phyloP scores from a whole-genome alignment of 2,113 vertebrate species.

The Pangasianodon gigas region DNA sequence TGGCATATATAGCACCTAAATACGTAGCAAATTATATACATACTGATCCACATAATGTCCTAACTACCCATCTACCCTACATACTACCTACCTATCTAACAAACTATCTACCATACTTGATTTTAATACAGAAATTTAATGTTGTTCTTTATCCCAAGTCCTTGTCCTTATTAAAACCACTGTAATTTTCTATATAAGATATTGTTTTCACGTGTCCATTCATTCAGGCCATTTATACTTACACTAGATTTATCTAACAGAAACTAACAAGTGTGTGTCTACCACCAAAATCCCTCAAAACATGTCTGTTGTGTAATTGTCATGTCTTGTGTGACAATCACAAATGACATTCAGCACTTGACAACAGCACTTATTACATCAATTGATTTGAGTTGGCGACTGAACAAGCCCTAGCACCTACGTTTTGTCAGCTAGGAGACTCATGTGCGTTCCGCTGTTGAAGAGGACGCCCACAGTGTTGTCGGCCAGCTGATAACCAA shows the following conservation, averaged over 20 bases:
- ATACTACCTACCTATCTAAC: background rate
- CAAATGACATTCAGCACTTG: slow-evolving; percentile 25
- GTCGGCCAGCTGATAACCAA: slow-evolving; percentile 97
- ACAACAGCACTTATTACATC: slow-evolving; percentile 23
- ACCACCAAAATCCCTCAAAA: background rate
- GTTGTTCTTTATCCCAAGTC: background rate
- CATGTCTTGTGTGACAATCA: slow-evolving; percentile 14
- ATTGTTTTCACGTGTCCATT: background rate
- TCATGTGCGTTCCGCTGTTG: slow-evolving; percentile 98
- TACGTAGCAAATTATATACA: background rate
- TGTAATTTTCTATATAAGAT: background rate
- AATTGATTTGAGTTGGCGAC: slow-evolving; percentile 23
- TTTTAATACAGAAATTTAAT: background rate
- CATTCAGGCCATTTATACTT: background rate
- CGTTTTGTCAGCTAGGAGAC: slow-evolving; percentile 95
- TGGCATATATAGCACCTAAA: background rate
- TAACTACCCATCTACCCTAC: background rate
- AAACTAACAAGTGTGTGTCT: background rate
- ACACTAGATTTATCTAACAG: background rate
- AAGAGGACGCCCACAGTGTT: slow-evolving; percentile 96
- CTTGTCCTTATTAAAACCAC: background rate
- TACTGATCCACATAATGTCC: too few relatives aligned
- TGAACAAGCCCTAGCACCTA: slow-evolving; percentile 66
- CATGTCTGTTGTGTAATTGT: slow-evolving; percentile 8
- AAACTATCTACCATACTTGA: background rate